Conservation (phyloP, 1,140 invertebrate genomes). For the Drosophila sp. region DNA sequence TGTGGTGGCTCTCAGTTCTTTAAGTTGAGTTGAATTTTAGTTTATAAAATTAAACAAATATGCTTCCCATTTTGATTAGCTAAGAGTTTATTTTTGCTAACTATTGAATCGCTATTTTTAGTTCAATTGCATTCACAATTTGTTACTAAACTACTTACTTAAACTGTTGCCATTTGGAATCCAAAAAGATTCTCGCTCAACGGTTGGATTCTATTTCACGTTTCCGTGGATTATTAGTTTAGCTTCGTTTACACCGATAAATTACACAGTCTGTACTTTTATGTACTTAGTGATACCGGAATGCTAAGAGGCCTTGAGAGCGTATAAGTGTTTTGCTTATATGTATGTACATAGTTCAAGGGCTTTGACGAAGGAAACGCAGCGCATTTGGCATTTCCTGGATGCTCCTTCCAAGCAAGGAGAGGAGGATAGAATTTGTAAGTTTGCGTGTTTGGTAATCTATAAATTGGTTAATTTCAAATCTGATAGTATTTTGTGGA, state of each 20-base stretch:
- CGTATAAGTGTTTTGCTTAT: not conserved
- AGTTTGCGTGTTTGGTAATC: not conserved
- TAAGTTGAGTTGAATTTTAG: too few relatives aligned
- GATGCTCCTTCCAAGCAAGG: not conserved
- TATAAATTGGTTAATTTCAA: not conserved
- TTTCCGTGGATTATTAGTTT: not conserved
- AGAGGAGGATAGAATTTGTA: not conserved
- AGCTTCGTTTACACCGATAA: not conserved
- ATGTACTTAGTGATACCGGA: not conserved
- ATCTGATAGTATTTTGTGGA: too few relatives aligned
- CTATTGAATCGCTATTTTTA: too few relatives aligned
- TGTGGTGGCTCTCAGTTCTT: too few relatives aligned
- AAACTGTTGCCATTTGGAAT: not conserved
- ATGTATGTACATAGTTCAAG: not conserved
- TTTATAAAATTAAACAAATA: too few relatives aligned
- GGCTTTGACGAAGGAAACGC: not conserved
- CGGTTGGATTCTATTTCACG: not conserved
- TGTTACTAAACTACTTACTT: not conserved
- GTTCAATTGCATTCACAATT: too few relatives aligned
- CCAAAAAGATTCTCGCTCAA: not conserved
- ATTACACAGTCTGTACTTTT: not conserved
- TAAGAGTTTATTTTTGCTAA: too few relatives aligned
- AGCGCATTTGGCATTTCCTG: not conserved
- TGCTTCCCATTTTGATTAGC: too few relatives aligned
- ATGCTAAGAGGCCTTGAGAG: not conserved